Evolutionary conservation across 2,888 invertebrate genomes (phyloP).

Genomic region (Platerodrilus igneus): DNA sequence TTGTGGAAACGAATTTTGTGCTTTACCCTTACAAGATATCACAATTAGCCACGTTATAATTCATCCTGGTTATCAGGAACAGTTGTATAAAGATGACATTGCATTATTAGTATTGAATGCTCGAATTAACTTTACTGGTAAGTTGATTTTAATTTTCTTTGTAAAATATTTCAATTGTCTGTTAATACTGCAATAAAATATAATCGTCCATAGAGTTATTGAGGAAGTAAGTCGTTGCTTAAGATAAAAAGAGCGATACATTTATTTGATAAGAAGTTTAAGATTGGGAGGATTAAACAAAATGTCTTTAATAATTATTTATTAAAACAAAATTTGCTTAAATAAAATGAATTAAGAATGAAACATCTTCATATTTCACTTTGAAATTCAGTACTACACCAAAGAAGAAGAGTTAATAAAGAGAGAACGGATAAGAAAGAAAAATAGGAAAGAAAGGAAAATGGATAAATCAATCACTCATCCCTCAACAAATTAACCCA

Average conservation of each 20-base stretch:
- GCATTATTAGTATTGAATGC: conserved; percentile 68
- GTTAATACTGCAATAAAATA: no score
- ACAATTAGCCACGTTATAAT: conserved; percentile 71
- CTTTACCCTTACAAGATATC: conserved; percentile 64
- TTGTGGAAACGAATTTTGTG: conserved; percentile 71
- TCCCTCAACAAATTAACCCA: no score
- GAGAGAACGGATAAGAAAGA: conserved; percentile 7
- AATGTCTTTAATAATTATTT: no score
- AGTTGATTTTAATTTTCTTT: conserved; percentile 25
- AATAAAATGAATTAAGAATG: no score
- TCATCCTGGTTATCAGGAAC: conserved; percentile 67
- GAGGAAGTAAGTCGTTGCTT: no score
- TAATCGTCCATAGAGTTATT: no score
- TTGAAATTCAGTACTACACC: conserved; percentile 11
- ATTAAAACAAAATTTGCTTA: no score
- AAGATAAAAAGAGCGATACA: no score
- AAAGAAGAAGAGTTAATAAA: conserved; percentile 12
- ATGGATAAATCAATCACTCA: conserved; percentile 12
- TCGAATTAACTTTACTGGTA: conserved; percentile 63
- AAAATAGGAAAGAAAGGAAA: conserved; percentile 10
- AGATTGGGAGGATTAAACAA: no score
- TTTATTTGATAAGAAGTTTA: no score
- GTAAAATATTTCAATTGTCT: no score
- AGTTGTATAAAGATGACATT: conserved; percentile 60
- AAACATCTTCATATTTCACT: no score